Percentiles rank a stretch among this genome's conserved stretches.
Evolutionary conservation across 2,888 invertebrate genomes (phyloP).

Genomic region (Pristionchus maxplancki): DNA sequence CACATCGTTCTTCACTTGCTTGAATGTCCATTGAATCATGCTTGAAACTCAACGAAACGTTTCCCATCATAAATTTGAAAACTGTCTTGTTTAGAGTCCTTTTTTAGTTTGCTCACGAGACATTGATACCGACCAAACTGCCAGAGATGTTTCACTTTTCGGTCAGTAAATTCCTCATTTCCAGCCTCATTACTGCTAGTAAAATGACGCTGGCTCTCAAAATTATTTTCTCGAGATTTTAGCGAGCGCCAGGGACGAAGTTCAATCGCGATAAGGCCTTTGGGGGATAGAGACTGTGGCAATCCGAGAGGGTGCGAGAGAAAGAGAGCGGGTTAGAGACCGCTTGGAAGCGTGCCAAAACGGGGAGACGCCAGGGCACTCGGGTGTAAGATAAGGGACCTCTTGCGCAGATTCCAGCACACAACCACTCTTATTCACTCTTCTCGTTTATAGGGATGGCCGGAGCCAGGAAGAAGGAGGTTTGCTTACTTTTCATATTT

Average conservation of each 20-base stretch:
- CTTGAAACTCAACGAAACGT: neutral
- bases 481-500: neutral
- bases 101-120: neutral
- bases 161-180: neutral
- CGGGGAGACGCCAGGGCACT: neutral
- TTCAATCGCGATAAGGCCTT: conserved; percentile 23
- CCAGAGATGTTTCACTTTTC: conserved; percentile 1
- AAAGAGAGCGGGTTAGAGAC: neutral
- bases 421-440: neutral
- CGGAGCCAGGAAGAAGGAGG: neutral
- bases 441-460: neutral
- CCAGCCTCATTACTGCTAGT: neutral
- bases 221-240: neutral
- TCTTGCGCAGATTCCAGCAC: neutral
- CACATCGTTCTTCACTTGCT: no score
- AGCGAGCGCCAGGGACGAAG: neutral
- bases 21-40: neutral
- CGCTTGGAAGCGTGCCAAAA: neutral
- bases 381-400: neutral
- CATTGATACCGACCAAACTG: neutral
- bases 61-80: no score
- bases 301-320: neutral
- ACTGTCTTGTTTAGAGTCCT: neutral
- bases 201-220: neutral
- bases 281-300: neutral